phyloP scores from a whole-genome alignment of 2,113 vertebrate genomes.

The Neogobius melanostomus region DNA sequence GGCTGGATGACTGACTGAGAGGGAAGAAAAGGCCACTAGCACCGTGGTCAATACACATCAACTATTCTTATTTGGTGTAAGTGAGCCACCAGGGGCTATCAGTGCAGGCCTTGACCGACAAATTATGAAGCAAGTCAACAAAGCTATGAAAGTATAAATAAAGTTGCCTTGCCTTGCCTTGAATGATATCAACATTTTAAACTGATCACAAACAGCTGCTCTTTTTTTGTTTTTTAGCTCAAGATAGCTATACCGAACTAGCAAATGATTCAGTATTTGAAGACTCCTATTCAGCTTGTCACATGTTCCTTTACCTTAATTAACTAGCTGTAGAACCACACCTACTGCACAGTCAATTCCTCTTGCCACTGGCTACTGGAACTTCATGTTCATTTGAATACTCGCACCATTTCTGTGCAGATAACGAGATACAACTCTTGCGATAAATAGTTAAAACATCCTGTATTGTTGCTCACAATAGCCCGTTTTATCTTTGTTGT shows the following conservation, averaged over 20 bases:
- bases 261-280: too few species aligned
- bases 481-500: conserved; percentile 28
- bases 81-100: background rate
- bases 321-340: background rate
- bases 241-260: too few species aligned
- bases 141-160: background rate
- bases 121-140: background rate
- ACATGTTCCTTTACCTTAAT: background rate
- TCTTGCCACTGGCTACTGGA: conserved; percentile 28
- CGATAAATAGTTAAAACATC: conserved; percentile 31
- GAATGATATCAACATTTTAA: too few species aligned
- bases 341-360: background rate
- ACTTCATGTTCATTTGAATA: conserved; percentile 49
- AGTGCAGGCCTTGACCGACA: background rate
- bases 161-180: too few species aligned
- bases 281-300: too few species aligned
- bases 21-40: conserved; percentile 28
- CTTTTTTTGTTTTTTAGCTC: too few species aligned
- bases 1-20: conserved; percentile 49
- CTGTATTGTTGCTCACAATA: conserved; percentile 19
- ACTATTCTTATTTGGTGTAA: background rate
- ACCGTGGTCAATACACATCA: background rate
- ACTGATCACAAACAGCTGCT: too few species aligned
- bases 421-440: conserved; percentile 27
- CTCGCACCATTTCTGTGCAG: conserved; percentile 25